phyloP scores from a whole-genome alignment of 2,888 invertebrate genomes.

The Orchesellides sinensis region DNA sequence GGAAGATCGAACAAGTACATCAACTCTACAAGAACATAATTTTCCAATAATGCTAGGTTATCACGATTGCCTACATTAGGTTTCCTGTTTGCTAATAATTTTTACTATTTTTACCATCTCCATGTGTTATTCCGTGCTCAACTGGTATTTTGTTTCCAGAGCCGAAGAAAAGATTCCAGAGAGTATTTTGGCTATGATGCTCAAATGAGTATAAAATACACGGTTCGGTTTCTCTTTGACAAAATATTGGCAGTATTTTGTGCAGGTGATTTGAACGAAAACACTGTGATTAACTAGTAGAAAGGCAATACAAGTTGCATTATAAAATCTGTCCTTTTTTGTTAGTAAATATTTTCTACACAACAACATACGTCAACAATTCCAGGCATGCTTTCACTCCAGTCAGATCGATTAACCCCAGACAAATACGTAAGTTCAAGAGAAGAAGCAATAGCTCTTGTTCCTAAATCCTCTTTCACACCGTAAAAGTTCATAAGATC shows the following conservation, averaged over 20 bases:
- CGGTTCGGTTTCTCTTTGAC: neutral
- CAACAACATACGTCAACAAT: constrained; percentile 45
- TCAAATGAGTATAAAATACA: constrained; percentile 48
- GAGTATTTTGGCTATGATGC: constrained; percentile 24
- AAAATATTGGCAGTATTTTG: constrained; percentile 37
- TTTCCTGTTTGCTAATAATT: no score
- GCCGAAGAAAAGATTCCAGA: constrained; percentile 13
- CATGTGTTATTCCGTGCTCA: constrained; percentile 3
- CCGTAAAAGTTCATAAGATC: constrained; percentile 45
- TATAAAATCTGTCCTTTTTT: no score
- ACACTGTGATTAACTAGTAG: constrained; percentile 24
- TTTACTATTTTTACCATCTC: constrained; percentile 3
- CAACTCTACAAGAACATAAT: constrained; percentile 19
- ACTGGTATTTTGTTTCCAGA: neutral
- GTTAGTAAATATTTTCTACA: neutral
- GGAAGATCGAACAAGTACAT: constrained; percentile 26
- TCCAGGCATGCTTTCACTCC: constrained; percentile 63
- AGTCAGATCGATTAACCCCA: constrained; percentile 52
- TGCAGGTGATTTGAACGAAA: constrained; percentile 20
- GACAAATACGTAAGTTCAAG: constrained; percentile 56
- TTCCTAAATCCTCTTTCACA: constrained; percentile 20
- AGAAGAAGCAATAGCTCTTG: constrained; percentile 36
- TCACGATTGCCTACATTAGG: no score
- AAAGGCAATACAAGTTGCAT: neutral
- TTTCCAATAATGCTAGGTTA: no score